Evolutionary conservation across 2,888 invertebrate genomes (phyloP).

Genomic region (Pammene fasciana): DNA sequence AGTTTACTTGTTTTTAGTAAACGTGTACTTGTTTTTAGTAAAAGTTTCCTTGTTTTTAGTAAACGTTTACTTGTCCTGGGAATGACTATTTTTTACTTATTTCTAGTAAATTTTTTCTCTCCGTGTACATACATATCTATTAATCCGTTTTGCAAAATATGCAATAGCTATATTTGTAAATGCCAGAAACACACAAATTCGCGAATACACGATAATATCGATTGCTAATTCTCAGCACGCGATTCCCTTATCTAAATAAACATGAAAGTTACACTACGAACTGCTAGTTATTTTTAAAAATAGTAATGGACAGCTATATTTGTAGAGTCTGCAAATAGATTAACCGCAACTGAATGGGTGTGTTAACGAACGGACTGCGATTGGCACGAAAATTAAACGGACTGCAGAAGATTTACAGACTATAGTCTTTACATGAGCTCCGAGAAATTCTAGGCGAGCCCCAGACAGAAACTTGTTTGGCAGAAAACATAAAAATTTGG

Average conservation of each 20-base stretch:
- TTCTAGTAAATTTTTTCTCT: no score
- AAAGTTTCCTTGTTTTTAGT: no score
- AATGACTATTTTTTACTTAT: no score
- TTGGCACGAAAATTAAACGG: slow-evolving; percentile 12
- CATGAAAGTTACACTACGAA: slow-evolving; percentile 22
- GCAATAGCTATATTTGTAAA: not conserved
- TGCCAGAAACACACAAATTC: not conserved
- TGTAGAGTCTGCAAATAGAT: slow-evolving; percentile 23
- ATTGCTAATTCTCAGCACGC: slow-evolving; percentile 14
- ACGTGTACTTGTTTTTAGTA: no score
- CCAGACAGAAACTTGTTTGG: not conserved
- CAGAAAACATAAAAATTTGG: no score
- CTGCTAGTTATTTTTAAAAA: slow-evolving; percentile 22
- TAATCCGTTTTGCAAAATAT: not conserved
- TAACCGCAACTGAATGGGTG: slow-evolving; percentile 20
- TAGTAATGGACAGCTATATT: slow-evolving; percentile 26
- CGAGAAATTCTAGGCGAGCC: not conserved
- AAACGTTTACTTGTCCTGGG: no score
- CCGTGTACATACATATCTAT: no score
- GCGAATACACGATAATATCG: slow-evolving; percentile 5
- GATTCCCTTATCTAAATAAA: slow-evolving; percentile 15
- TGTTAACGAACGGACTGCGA: not conserved
- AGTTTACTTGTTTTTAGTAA: no score
- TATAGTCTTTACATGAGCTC: not conserved
- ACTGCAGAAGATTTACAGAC: not conserved